Evolutionary conservation across 1,140 invertebrate species (phyloP), one percentile per base, ranked within the genome.

Genomic region (Globodera ellingtonae): DNA sequence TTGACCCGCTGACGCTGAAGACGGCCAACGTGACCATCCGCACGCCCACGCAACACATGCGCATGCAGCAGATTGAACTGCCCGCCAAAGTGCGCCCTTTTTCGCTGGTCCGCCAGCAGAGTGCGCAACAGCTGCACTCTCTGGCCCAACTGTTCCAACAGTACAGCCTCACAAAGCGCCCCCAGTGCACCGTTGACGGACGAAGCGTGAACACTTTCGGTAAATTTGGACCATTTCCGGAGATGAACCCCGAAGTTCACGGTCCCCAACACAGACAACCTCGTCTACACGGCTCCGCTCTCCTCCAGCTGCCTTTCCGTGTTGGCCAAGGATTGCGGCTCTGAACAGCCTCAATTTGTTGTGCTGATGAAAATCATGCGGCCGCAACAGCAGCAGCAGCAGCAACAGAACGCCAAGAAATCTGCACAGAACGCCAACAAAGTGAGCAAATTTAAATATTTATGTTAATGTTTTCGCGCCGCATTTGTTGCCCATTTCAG

Each of bases 321-420:
- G 47, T 48, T 84, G 21, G 82, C 82, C 70, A 84, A 84, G 62
- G 83, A 84, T 56, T 84, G 82, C 62, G 56, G 59, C 21, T 47
- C 15, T 35, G 73, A 79, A 47, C 46, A 83, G 73, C 77, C 81
- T 44, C 69, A 50, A 47, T 83, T 83, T 56, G 82, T 52, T 52
- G 82, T 83, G 48, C 48, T 84, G 46, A 80, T 80, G 48, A 83
- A 83, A 48, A 18, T 71, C 35, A 83, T 75, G 13, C 35, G 78
- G 35, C 35, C 35, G 35, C 15, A 62, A 59, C 18, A 75, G 78
- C 35, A 24, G 3, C n/a, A 66, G 52, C 35, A 78, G 71, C 35
- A 79, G 46, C 52, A 21, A 66, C 74, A 67, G 66, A 10, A 7
- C 48, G 13, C 18, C 10, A 69, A 47, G 56, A 62, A 62, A 62